These are phyloP conservation scores for Tor tambroides DNA, from an alignment of 2,113 vertebrate species.

Conservation along the genomic window DNA sequence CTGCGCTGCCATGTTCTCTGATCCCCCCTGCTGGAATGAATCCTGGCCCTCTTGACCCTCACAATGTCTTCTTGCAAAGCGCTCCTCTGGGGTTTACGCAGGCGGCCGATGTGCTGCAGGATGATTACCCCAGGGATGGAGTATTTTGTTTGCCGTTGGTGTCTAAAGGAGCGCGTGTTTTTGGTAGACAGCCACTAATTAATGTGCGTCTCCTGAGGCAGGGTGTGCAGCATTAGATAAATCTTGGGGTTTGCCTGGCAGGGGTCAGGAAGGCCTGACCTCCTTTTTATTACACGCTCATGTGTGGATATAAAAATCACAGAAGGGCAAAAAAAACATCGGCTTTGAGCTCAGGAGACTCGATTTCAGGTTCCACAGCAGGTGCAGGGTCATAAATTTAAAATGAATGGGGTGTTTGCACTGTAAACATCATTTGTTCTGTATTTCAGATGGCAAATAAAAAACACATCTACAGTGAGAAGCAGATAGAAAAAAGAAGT, in stretches of 20 bases:
- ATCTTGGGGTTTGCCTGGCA: conserved; percentile 23
- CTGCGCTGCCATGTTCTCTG: conserved; percentile 44
- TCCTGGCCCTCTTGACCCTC: conserved; percentile 39
- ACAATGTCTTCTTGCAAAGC: conserved; percentile 4
- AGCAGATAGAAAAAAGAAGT: neutral
- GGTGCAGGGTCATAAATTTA: neutral
- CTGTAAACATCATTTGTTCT: conserved; percentile 29
- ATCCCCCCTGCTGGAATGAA: conserved; percentile 40
- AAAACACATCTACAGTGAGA: neutral
- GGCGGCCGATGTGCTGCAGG: neutral
- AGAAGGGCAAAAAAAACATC: neutral
- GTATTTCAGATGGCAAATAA: neutral
- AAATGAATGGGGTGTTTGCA: neutral
- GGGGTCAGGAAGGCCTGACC: conserved; percentile 20
- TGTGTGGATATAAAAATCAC: neutral
- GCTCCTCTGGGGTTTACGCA: neutral
- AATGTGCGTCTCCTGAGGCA: neutral
- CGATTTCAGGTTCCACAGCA: neutral
- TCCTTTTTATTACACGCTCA: conserved; percentile 9
- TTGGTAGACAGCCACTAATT: conserved; percentile 38
- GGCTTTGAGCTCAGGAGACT: neutral
- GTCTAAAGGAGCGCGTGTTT: conserved; percentile 7
- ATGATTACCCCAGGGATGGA: conserved; percentile 16
- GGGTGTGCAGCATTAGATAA: conserved; percentile 14
- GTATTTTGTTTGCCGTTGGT: conserved; percentile 5